Evolutionary conservation across 2,113 vertebrate species (phyloP), one percentile per base, ranked within the genome.

Genomic region (Archilochus colubris): DNA sequence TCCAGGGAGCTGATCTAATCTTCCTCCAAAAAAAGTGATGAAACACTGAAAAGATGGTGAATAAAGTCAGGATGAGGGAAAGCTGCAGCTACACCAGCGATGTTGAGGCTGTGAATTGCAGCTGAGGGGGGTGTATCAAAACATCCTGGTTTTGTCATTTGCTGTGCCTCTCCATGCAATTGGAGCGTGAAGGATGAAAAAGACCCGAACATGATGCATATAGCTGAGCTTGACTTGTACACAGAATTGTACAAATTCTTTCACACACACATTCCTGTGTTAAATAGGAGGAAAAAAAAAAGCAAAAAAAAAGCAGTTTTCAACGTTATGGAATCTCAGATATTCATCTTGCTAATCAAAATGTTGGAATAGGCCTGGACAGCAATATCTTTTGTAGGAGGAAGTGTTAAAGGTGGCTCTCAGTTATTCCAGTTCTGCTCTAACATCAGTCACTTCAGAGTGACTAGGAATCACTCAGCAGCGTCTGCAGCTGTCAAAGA

Each of bases 161-260:
- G 0, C 33, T 70, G 5, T 55, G 33, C 23, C 30, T 7, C 13
- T 2, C 31, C 4, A 3, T 46, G 38, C 43, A 66, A 6, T 0
- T 43, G 28, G 17, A 40, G 9, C 12, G 20, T 23, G 50, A 50
- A 50, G 22, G 50, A 50, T 50, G 21, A 50, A 50, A 22, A 22
- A 50, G 9, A 40, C 11, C 40, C 40, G 11, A 84, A 5, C 1
- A 12, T 24, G 7, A 6, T 58, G 31, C 73, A 69, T 14, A 4
- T 28, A 81, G 17, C 46, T 28, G 14, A 78, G 4, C 44, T 92
- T 51, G 25, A 61, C 22, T 81, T 57, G 38, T 90, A 13, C 20
- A 36, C 25, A 86, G 68, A 59, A 44, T 24, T 67, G 27, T 64
- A 66, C 25, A n/a, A 21, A 64, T 86, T 67, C 18, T 11, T 70